phyloP scores from a whole-genome alignment of 2,113 vertebrate species.

The Dascyllus trimaculatus region DNA sequence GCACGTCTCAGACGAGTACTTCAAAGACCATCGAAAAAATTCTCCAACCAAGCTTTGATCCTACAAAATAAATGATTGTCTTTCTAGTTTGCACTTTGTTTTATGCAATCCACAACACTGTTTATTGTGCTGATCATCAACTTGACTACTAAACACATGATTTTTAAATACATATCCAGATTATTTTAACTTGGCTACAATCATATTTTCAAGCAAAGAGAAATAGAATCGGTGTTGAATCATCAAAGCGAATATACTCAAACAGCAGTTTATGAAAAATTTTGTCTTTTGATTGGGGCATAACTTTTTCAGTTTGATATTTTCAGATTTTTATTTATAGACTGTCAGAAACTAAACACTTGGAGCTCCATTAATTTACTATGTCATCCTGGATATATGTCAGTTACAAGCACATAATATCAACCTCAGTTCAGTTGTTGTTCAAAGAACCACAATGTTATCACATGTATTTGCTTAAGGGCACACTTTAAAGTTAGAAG shows the following conservation, averaged over 20 bases:
- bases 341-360: background rate
- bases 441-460: background rate
- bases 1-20: no score
- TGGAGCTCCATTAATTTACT: no score
- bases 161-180: no score
- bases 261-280: no score
- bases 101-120: background rate
- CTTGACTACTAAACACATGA: no score
- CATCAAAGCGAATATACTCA: no score
- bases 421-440: background rate
- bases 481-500: slow-evolving; percentile 35
- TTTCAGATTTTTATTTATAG: background rate
- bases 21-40: no score
- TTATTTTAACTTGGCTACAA: background rate
- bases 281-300: background rate
- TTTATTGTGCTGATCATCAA: background rate
- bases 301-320: background rate
- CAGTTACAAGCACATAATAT: background rate
- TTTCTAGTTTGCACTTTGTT: no score
- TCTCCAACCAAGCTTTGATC: no score
- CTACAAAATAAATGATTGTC: no score
- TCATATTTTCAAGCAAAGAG: background rate
- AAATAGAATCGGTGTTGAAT: background rate
- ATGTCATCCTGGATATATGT: no score
- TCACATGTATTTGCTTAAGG: slow-evolving; percentile 1